Conservation (phyloP, 92 coral and sea anemone species). For the Anthopleura xanthogrammica region DNA sequence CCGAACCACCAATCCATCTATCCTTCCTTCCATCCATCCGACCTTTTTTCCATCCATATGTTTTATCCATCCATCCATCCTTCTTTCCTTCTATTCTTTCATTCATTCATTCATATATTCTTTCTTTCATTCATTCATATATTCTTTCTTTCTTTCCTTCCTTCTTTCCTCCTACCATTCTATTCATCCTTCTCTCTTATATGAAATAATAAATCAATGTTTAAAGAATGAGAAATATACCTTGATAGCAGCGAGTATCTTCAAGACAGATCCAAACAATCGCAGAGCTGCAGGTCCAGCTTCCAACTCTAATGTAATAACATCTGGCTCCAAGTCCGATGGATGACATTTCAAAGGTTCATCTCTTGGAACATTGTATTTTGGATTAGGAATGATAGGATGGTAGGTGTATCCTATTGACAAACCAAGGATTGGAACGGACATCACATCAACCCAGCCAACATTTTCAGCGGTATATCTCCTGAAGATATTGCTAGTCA, state of each 20-base stretch:
- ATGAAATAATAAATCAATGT: background rate
- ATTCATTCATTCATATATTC: no score
- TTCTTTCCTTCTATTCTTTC: no score
- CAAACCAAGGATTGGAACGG: slow-evolving; percentile 85
- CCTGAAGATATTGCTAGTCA: slow-evolving; percentile 90
- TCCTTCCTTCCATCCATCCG: no score
- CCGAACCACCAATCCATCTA: no score
- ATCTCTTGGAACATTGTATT: slow-evolving; percentile 63
- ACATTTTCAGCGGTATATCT: slow-evolving; percentile 71
- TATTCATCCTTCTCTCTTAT: background rate
- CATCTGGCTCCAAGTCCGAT: slow-evolving; percentile 86
- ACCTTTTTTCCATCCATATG: no score
- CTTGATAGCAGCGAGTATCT: slow-evolving; percentile 78
- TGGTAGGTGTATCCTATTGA: slow-evolving; percentile 88
- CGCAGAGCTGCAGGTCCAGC: slow-evolving; percentile 96
- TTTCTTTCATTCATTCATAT: no score
- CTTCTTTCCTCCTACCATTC: background rate
- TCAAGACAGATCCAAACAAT: slow-evolving; percentile 81
- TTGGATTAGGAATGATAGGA: slow-evolving; percentile 77
- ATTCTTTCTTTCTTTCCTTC: background rate
- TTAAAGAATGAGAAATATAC: slow-evolving; percentile 25
- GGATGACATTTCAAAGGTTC: slow-evolving; percentile 68
- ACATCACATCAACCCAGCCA: slow-evolving; percentile 97
- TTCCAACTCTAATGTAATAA: slow-evolving; percentile 91
- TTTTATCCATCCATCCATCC: no score